phyloP scores from a whole-genome alignment of 2,113 vertebrate species.

The Himantopus leucocephalus region DNA sequence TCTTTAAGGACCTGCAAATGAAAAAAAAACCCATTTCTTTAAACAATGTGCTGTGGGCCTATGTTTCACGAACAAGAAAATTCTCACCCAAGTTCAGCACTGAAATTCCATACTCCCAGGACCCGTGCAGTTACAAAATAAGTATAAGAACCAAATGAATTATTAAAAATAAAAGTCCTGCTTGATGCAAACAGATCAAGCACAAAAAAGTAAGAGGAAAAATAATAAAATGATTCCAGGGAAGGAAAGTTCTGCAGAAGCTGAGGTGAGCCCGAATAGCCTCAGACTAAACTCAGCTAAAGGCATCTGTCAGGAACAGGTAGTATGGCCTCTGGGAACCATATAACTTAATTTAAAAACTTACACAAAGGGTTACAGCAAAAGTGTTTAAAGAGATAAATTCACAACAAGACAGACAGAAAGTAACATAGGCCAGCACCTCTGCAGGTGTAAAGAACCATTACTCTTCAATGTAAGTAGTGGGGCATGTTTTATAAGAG shows the following conservation, averaged over 20 bases:
- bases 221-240: not conserved
- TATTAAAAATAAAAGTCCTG: not conserved
- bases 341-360: not conserved
- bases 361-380: not conserved
- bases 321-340: not conserved
- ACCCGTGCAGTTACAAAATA: not conserved
- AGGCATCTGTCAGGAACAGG: not conserved
- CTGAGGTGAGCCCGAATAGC: not conserved
- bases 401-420: not conserved
- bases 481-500: not conserved
- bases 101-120: not conserved
- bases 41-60: not conserved
- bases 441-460: not conserved
- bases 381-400: not conserved
- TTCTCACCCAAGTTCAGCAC: not conserved
- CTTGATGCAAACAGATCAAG: not conserved
- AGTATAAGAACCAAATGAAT: not conserved
- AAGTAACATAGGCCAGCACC: not conserved
- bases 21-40: not conserved
- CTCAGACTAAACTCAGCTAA: not conserved
- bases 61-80: not conserved
- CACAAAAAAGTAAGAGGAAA: not conserved
- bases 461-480: not conserved
- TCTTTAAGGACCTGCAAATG: not conserved
- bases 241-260: not conserved